phyloP scores from a whole-genome alignment of 1,140 invertebrate species.

The Drosophila leontia region DNA sequence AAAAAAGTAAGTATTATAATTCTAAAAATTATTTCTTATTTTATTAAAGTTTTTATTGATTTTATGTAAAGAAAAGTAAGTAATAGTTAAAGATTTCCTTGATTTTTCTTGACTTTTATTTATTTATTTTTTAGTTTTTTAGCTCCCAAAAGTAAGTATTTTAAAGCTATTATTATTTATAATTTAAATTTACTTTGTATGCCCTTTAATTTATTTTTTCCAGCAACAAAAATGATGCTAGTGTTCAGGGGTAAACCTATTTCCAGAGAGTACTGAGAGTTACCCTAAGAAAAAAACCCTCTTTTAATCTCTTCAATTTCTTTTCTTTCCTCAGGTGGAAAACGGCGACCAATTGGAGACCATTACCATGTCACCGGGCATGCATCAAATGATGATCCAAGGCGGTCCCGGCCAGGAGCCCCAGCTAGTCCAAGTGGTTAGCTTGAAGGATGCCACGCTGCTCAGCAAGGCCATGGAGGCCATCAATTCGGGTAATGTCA shows the following conservation, averaged over 20 bases:
- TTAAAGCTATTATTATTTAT: not conserved
- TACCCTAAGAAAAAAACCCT: not conserved
- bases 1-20: no score
- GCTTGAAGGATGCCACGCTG: constrained; percentile 92
- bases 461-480: constrained; percentile 91
- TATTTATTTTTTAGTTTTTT: no score
- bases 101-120: not conserved
- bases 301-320: not conserved
- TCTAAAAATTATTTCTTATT: no score
- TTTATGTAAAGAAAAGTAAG: not conserved
- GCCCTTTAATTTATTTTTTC: not conserved
- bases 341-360: constrained; percentile 89
- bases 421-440: constrained; percentile 92
- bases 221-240: not conserved
- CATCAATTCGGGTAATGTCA: constrained; percentile 86
- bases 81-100: not conserved
- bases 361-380: constrained; percentile 89
- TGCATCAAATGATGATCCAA: constrained; percentile 93
- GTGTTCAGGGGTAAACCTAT: not conserved
- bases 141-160: not conserved
- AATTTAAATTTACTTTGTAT: no score
- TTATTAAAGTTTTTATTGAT: no score
- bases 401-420: constrained; percentile 89
- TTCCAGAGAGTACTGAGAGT: not conserved
- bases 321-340: constrained; percentile 86